phyloP scores from a whole-genome alignment of 2,888 invertebrate species.

The Drosophila gaucha region DNA sequence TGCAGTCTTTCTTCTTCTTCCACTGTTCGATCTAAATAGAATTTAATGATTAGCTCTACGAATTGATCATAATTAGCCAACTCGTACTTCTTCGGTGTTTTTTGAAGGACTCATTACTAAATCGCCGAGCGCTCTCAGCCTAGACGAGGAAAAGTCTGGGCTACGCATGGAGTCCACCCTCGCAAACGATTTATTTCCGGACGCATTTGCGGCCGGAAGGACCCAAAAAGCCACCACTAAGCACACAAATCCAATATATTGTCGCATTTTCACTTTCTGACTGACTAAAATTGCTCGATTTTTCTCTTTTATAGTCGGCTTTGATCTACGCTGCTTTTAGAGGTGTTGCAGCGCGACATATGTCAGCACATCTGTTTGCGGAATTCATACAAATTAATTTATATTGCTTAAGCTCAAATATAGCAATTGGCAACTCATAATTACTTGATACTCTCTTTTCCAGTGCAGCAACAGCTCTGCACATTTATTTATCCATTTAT shows the following conservation, averaged over 20 bases:
- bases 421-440: background rate
- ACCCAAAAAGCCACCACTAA: background rate
- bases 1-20: background rate
- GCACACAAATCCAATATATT: background rate
- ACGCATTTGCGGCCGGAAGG: background rate
- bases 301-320: slow-evolving; percentile 4
- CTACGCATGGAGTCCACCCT: background rate
- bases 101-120: slow-evolving; percentile 15
- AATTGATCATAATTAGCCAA: too few species aligned
- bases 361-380: background rate
- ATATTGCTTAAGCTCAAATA: background rate
- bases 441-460: background rate
- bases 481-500: background rate
- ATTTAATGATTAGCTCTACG: background rate
- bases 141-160: background rate
- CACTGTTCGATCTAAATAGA: background rate
- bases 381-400: background rate
- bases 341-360: background rate
- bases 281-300: background rate
- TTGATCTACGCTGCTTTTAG: too few species aligned
- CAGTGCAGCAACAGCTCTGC: background rate
- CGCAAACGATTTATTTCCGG: background rate
- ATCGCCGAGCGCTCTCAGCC: slow-evolving; percentile 5
- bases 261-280: background rate
- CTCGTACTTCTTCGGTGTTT: background rate